phyloP scores from a whole-genome alignment of 2,888 invertebrate species.

The Amphimallon solstitiale region DNA sequence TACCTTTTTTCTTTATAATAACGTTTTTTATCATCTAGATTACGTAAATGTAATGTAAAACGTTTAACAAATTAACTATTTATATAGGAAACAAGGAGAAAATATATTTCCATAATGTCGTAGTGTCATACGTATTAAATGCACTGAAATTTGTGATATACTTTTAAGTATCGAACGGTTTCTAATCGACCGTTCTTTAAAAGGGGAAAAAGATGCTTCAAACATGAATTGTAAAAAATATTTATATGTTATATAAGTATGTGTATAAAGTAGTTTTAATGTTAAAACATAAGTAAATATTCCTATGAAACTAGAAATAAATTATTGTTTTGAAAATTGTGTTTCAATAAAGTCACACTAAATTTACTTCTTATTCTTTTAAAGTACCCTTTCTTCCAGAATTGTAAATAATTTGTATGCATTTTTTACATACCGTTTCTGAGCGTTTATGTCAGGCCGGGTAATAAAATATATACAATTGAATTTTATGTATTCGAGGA shows the following conservation, averaged over 20 bases:
- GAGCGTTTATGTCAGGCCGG: too few species aligned
- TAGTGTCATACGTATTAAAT: slow-evolving; percentile 34
- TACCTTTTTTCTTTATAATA: slow-evolving; percentile 29
- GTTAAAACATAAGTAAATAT: slow-evolving; percentile 32
- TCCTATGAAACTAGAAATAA: slow-evolving; percentile 41
- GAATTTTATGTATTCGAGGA: too few species aligned
- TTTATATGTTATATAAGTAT: slow-evolving; percentile 56
- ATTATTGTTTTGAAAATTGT: slow-evolving; percentile 44
- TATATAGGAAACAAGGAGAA: slow-evolving; percentile 7
- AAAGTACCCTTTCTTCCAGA: too few species aligned
- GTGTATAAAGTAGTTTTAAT: slow-evolving; percentile 41
- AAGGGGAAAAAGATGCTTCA: slow-evolving; percentile 60
- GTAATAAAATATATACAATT: too few species aligned
- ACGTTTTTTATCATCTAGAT: slow-evolving; percentile 13
- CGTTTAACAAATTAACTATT: not conserved
- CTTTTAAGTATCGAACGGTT: slow-evolving; percentile 36
- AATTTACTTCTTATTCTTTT: too few species aligned
- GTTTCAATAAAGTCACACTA: not conserved
- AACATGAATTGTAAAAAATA: slow-evolving; percentile 49
- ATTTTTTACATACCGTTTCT: too few species aligned
- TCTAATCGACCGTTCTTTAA: slow-evolving; percentile 36
- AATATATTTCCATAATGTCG: slow-evolving; percentile 31
- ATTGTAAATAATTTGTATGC: too few species aligned
- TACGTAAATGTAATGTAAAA: slow-evolving; percentile 1
- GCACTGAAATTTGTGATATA: slow-evolving; percentile 43